Evolutionary conservation across 1,140 invertebrate species (phyloP).

Genomic region (Drosophila chauvacae): DNA sequence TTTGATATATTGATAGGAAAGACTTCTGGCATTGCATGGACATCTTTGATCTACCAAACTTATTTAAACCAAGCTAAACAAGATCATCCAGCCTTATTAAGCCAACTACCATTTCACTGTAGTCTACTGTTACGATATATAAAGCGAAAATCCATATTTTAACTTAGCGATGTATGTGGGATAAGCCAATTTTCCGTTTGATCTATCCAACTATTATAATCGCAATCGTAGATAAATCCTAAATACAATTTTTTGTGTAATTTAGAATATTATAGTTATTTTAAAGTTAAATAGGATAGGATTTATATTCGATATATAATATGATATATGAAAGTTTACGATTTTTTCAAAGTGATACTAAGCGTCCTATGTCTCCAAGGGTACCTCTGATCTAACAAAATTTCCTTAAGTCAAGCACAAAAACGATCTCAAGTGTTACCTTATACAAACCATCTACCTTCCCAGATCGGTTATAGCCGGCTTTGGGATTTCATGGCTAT

Average conservation of each 20-base stretch:
- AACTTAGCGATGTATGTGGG: not conserved
- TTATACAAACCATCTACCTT: not conserved
- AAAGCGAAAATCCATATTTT: not conserved
- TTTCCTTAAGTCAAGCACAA: not conserved
- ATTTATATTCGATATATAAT: not conserved
- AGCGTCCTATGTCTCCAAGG: no score
- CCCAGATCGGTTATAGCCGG: conserved; percentile 11
- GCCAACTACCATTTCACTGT: not conserved
- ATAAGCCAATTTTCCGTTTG: not conserved
- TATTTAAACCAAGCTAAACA: not conserved
- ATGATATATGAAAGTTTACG: not conserved
- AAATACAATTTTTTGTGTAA: not conserved
- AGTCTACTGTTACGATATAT: not conserved
- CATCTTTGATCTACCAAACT: not conserved
- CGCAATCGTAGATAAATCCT: not conserved
- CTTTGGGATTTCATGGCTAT: conserved; percentile 36
- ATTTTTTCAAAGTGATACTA: not conserved
- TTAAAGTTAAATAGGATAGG: not conserved
- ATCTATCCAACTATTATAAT: not conserved
- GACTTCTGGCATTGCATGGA: not conserved
- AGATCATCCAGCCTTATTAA: not conserved
- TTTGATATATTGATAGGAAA: not conserved
- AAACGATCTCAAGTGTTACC: not conserved
- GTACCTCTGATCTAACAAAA: not conserved
- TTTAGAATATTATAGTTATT: not conserved